Percentiles rank a stretch among this genome's conserved stretches.
Conservation (phyloP, 1,140 invertebrate genomes). For the Pachyrhynchus sulphureomaculatus region DNA sequence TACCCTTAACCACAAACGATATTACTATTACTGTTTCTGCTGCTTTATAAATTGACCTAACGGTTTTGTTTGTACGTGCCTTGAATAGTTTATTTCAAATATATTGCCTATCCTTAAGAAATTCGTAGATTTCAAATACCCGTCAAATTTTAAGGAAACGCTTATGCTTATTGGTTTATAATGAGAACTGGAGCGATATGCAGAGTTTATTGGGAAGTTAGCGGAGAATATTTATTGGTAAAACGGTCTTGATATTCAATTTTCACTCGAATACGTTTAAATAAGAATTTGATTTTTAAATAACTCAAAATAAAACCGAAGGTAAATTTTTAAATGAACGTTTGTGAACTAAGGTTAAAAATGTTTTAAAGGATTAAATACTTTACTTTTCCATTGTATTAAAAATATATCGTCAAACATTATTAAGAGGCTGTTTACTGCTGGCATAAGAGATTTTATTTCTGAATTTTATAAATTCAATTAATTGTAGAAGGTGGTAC, state of each 20-base stretch:
- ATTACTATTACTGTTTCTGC: slow-evolving; percentile 1
- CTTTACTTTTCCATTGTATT: too few species aligned
- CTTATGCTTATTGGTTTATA: slow-evolving; percentile 14
- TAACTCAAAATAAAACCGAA: too few species aligned
- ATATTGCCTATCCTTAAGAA: not conserved
- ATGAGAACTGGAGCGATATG: slow-evolving; percentile 1
- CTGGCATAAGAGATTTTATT: too few species aligned
- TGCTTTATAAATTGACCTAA: slow-evolving; percentile 8
- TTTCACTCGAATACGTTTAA: not conserved
- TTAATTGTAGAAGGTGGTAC: too few species aligned
- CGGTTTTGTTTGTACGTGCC: not conserved
- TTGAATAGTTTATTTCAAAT: not conserved
- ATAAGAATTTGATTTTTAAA: too few species aligned
- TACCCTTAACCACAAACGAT: too few species aligned
- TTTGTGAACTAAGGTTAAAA: too few species aligned
- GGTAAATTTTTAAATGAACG: too few species aligned
- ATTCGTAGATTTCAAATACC: slow-evolving; percentile 9
- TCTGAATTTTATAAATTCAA: too few species aligned
- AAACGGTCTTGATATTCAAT: not conserved
- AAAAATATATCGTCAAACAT: too few species aligned
- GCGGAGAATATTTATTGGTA: not conserved
- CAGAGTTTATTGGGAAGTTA: not conserved
- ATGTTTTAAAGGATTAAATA: too few species aligned
- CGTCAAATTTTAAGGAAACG: slow-evolving; percentile 3
- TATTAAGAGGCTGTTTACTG: too few species aligned